These are phyloP conservation scores for Semotilus atromaculatus DNA, from an alignment of 2,797 vertebrate genomes.

Conservation along the genomic window DNA sequence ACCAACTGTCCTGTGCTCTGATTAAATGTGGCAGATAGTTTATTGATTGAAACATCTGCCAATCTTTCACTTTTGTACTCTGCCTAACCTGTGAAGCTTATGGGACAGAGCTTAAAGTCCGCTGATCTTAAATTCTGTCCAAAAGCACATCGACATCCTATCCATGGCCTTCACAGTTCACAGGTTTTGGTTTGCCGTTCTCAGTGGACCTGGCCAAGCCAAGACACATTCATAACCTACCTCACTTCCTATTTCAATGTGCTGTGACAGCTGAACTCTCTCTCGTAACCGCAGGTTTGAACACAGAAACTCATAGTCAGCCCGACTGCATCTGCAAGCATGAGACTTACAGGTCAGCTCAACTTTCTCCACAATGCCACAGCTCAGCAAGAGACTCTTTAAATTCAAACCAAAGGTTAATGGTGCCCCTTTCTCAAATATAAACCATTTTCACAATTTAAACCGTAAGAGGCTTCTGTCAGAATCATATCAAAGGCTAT, in stretches of 20 bases:
- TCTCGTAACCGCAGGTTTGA: constrained; percentile 45
- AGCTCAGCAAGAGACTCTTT: constrained; percentile 33
- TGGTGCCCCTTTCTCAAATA: constrained; percentile 25
- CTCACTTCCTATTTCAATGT: constrained; percentile 52
- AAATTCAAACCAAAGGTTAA: constrained; percentile 41
- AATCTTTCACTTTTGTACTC: constrained; percentile 20
- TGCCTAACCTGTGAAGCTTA: constrained; percentile 10
- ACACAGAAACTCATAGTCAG: constrained; percentile 43
- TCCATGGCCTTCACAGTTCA: constrained; percentile 49
- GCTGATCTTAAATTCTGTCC: constrained; percentile 43
- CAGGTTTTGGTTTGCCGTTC: constrained; percentile 45
- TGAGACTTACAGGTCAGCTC: constrained; percentile 23
- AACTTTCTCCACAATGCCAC: constrained; percentile 37
- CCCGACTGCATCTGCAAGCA: constrained; percentile 31
- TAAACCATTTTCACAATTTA: constrained; percentile 2
- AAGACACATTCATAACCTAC: constrained; percentile 57
- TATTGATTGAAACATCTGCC: constrained; percentile 40
- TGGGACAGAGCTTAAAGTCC: constrained; percentile 35
- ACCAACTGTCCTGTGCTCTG: constrained; percentile 23
- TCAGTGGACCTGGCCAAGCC: constrained; percentile 45
- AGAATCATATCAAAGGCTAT: background rate
- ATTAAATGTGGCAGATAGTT: constrained; percentile 40
- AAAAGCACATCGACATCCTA: constrained; percentile 50
- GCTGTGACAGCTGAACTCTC: constrained; percentile 47
- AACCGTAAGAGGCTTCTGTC: background rate